These are phyloP conservation scores for Brenthis ino DNA, from an alignment of 2,888 invertebrate genomes.

Conservation along the genomic window DNA sequence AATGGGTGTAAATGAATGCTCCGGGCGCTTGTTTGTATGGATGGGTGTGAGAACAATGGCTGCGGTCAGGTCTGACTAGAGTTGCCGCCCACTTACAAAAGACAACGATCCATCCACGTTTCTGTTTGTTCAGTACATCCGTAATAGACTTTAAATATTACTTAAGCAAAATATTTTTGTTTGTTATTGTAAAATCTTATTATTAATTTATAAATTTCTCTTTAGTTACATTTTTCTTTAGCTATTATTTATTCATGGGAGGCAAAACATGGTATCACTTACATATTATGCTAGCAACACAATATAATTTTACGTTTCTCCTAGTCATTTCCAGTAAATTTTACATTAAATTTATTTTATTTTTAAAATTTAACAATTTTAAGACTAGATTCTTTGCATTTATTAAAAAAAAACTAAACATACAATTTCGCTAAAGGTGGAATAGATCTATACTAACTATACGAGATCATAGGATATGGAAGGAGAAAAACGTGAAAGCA, in stretches of 20 bases:
- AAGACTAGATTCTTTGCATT: background rate
- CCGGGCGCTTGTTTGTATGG: constrained; percentile 57
- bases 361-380: too few species aligned
- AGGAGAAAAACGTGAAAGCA: constrained; percentile 47
- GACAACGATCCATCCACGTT: constrained; percentile 25
- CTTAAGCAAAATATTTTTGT: background rate
- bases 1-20: constrained; percentile 62
- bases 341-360: too few species aligned
- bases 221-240: too few species aligned
- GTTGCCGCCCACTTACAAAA: constrained; percentile 39
- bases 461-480: constrained; percentile 31
- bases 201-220: too few species aligned
- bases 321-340: too few species aligned
- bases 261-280: too few species aligned
- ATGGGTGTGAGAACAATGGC: constrained; percentile 60
- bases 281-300: too few species aligned
- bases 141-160: constrained; percentile 20
- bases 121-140: constrained; percentile 21
- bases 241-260: too few species aligned
- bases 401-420: background rate
- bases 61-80: constrained; percentile 52
- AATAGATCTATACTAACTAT: constrained; percentile 6
- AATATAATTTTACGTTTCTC: too few species aligned
- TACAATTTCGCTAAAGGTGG: background rate
- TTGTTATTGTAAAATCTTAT: too few species aligned